These are phyloP conservation scores for Drosophila tani DNA, from an alignment of 1,140 invertebrate genomes.

Conservation along the genomic window DNA sequence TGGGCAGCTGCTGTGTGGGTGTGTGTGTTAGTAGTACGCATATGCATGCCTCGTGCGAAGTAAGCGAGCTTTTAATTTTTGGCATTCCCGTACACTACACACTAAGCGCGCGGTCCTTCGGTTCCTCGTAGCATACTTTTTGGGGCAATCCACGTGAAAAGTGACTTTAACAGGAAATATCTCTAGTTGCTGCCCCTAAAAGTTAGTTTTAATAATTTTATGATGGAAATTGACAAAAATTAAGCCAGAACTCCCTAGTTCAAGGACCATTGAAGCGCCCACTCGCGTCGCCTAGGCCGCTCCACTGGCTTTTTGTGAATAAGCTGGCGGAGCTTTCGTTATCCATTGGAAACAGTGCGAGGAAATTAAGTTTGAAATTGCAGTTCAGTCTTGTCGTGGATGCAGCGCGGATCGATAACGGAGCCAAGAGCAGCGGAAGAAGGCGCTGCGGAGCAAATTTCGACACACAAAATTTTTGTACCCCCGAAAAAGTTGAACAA, in stretches of 20 bases:
- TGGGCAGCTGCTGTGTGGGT: conserved; percentile 35
- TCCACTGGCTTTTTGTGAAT: conserved; percentile 43
- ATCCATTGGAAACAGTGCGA: conserved; percentile 78
- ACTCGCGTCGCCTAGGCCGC: conserved; percentile 39
- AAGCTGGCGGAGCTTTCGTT: conserved; percentile 73
- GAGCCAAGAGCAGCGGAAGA: conserved; percentile 65
- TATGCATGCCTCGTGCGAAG: conserved; percentile 66
- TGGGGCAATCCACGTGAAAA: background rate
- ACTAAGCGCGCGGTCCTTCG: conserved; percentile 1
- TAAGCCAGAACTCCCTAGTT: background rate
- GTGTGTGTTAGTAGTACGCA: conserved; percentile 76
- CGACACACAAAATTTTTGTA: conserved; percentile 71
- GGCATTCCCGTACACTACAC: conserved; percentile 75
- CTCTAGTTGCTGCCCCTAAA: background rate
- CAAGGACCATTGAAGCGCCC: conserved; percentile 18
- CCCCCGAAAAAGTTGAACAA: conserved; percentile 46
- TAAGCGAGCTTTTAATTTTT: conserved; percentile 80
- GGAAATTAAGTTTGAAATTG: conserved; percentile 83
- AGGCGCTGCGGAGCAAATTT: conserved; percentile 56
- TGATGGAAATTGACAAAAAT: background rate
- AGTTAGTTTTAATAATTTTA: background rate
- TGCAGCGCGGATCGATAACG: conserved; percentile 84
- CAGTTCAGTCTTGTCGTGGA: conserved; percentile 84
- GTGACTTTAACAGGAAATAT: background rate
- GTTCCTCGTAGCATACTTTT: conserved; percentile 45